Conservation (phyloP, 2,888 invertebrate species). For the Cryptosula pallasiana region DNA sequence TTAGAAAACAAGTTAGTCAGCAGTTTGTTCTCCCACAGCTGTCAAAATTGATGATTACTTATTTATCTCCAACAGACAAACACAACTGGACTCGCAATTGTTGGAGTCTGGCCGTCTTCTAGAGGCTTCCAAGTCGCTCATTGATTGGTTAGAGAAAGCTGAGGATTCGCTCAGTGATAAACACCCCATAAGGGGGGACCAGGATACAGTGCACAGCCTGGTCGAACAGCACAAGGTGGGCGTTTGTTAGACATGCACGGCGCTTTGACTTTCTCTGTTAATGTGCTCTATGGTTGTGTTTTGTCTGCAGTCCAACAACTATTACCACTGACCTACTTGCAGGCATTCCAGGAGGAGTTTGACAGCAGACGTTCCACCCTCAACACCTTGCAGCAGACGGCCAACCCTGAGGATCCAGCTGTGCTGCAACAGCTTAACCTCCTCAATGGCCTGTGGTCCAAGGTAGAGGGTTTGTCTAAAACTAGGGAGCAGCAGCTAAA, state of each 20-base stretch:
- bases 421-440: constrained; percentile 38
- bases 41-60: no score
- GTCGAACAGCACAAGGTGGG: constrained; percentile 51
- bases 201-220: constrained; percentile 51
- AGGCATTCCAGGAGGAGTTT: constrained; percentile 50
- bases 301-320: no score
- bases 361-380: constrained; percentile 34
- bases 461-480: constrained; percentile 43
- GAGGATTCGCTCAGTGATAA: constrained; percentile 47
- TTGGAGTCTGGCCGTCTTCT: constrained; percentile 48
- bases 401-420: constrained; percentile 39
- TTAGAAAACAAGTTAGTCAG: no score
- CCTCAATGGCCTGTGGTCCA: constrained; percentile 44
- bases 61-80: constrained; percentile 38
- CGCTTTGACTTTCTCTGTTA: no score
- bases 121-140: constrained; percentile 47
- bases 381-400: constrained; percentile 37
- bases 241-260: neutral
- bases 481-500: constrained; percentile 43
- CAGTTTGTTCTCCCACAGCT: no score
- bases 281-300: no score
- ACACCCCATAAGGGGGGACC: constrained; percentile 50
- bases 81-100: constrained; percentile 51
- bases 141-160: constrained; percentile 50
- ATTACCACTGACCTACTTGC: no score